phyloP scores from a whole-genome alignment of 53 echinoderm and acorn worm species.

The Glandiceps talaboti region DNA sequence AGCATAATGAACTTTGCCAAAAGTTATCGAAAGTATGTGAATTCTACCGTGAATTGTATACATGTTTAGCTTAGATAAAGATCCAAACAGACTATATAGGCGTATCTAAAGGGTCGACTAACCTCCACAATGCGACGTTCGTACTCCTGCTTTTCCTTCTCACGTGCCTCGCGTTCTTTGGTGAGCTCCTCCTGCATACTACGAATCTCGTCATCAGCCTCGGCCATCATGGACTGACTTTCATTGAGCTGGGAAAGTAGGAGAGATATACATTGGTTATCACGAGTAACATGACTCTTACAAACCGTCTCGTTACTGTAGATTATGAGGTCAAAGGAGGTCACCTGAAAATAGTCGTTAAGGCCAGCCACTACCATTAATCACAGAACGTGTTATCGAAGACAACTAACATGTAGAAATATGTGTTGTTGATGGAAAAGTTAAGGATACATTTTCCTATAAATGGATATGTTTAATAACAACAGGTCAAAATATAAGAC shows the following conservation, averaged over 20 bases:
- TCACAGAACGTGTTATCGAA: background rate
- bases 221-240: background rate
- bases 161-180: background rate
- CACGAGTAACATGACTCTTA: background rate
- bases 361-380: background rate
- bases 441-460: too few relatives aligned
- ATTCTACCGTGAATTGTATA: too few relatives aligned
- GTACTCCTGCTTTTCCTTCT: background rate
- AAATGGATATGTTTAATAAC: too few relatives aligned
- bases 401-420: background rate
- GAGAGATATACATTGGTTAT: background rate
- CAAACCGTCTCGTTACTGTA: background rate
- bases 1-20: too few relatives aligned
- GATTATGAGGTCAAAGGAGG: background rate
- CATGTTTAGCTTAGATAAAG: too few relatives aligned
- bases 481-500: too few relatives aligned
- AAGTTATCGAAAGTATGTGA: too few relatives aligned
- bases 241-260: background rate
- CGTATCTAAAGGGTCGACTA: too few relatives aligned
- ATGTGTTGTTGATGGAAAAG: too few relatives aligned
- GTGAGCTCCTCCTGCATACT: background rate
- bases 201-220: background rate
- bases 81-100: too few relatives aligned
- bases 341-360: too few relatives aligned
- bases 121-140: background rate